Conservation (phyloP, 1,140 invertebrate species). For the Nephila pilipes region DNA sequence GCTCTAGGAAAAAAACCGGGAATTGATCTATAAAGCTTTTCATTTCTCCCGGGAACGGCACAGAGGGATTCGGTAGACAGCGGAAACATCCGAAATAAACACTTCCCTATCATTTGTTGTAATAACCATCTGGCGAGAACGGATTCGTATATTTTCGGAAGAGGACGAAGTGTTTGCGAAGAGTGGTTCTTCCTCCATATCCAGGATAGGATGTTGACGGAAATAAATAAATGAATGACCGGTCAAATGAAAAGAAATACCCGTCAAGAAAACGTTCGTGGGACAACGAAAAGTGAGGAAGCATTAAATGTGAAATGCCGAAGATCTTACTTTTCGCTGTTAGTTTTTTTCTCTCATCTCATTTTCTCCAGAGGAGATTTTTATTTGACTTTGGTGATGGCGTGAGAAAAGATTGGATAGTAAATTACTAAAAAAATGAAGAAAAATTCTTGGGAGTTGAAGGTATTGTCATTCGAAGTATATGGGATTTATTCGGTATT, state of each 20-base stretch:
- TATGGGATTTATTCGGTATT: not conserved
- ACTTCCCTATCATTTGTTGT: not conserved
- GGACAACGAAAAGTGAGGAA: not conserved
- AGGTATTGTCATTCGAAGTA: not conserved
- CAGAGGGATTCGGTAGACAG: not conserved
- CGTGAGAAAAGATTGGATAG: not conserved
- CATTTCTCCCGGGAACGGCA: not conserved
- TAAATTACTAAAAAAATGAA: not conserved
- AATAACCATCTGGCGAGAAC: not conserved
- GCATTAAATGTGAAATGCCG: not conserved
- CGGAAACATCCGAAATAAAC: constrained; percentile 11
- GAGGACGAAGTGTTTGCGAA: not conserved
- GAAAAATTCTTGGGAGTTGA: not conserved
- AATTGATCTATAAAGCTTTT: not conserved
- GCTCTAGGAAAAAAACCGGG: not conserved
- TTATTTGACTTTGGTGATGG: not conserved
- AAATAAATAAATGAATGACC: constrained; percentile 7
- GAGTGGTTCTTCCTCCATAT: not conserved
- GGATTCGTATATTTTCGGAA: not conserved
- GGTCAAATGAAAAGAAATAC: not conserved
- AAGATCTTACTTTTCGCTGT: not conserved
- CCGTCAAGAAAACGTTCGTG: not conserved
- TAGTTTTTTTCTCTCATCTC: not conserved
- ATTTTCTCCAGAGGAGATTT: not conserved
- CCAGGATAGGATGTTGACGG: not conserved